These are phyloP conservation scores for Eurystomus gularis DNA, from an alignment of 2,113 vertebrate genomes.

Conservation along the genomic window DNA sequence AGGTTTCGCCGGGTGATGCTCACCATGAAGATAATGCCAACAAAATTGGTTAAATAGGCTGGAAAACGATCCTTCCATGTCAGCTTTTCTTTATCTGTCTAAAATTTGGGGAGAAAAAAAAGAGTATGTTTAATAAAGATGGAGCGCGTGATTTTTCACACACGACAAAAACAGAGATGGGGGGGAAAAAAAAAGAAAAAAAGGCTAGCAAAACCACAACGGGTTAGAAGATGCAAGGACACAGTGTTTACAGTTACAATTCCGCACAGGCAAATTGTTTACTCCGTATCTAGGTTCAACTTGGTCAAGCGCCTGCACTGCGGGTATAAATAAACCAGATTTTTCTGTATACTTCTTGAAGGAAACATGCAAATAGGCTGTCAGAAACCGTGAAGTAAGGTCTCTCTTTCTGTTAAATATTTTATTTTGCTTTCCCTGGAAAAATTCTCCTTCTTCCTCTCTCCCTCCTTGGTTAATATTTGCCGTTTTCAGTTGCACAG, in stretches of 20 bases:
- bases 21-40: constrained; percentile 91
- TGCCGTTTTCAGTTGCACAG: background rate
- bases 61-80: constrained; percentile 92
- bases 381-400: constrained; percentile 15
- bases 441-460: background rate
- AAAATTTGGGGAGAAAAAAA: background rate
- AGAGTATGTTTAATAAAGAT: background rate
- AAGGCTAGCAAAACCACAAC: background rate
- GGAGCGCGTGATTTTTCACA: background rate
- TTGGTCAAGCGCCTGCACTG: background rate
- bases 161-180: background rate
- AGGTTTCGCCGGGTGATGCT: constrained; percentile 35
- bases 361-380: constrained; percentile 32
- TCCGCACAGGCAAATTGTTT: constrained; percentile 29
- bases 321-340: background rate
- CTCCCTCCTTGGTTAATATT: background rate
- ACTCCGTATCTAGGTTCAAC: background rate
- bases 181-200: background rate
- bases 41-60: constrained; percentile 86
- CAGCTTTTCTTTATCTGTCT: constrained; percentile 90
- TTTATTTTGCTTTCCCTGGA: background rate
- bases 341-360: constrained; percentile 26
- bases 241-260: constrained; percentile 9
- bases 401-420: constrained; percentile 19
- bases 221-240: background rate